Conservation (phyloP, 1,140 invertebrate species). For the Lutraria rhynchaena region DNA sequence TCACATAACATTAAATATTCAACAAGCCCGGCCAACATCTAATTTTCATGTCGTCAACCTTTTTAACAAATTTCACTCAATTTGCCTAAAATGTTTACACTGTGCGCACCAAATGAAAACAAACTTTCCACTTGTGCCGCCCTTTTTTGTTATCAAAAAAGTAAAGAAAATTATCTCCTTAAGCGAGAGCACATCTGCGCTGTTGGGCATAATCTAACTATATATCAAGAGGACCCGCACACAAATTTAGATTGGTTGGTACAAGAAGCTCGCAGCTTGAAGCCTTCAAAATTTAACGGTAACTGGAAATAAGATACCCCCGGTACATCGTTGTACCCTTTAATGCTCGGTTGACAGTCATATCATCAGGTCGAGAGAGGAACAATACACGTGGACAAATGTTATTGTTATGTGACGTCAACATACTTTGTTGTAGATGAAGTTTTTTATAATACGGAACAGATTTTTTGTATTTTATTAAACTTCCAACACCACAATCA, state of each 20-base stretch:
- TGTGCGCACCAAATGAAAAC: too few species aligned
- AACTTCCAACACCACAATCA: conserved; percentile 45
- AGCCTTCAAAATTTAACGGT: background rate
- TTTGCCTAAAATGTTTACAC: too few species aligned
- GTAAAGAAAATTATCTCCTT: background rate
- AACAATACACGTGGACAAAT: conserved; percentile 14
- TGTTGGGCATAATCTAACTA: conserved; percentile 7
- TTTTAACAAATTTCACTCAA: too few species aligned
- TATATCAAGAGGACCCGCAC: conserved; percentile 20
- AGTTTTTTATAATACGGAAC: conserved; percentile 21
- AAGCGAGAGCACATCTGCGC: background rate
- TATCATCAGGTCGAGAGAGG: background rate
- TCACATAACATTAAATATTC: too few species aligned
- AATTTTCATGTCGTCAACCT: too few species aligned
- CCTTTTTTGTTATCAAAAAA: background rate
- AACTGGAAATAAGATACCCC: background rate
- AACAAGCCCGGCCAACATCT: too few species aligned
- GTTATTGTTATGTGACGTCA: background rate
- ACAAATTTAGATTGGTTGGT: background rate
- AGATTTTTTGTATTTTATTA: conserved; percentile 50
- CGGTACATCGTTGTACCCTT: too few species aligned
- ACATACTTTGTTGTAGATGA: conserved; percentile 24
- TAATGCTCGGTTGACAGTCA: too few species aligned
- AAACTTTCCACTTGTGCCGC: too few species aligned
- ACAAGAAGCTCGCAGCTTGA: conserved; percentile 1